Evolutionary conservation across 2,888 invertebrate genomes (phyloP), one percentile per base, ranked within the genome.

Genomic region (Perithous albicinctus): DNA sequence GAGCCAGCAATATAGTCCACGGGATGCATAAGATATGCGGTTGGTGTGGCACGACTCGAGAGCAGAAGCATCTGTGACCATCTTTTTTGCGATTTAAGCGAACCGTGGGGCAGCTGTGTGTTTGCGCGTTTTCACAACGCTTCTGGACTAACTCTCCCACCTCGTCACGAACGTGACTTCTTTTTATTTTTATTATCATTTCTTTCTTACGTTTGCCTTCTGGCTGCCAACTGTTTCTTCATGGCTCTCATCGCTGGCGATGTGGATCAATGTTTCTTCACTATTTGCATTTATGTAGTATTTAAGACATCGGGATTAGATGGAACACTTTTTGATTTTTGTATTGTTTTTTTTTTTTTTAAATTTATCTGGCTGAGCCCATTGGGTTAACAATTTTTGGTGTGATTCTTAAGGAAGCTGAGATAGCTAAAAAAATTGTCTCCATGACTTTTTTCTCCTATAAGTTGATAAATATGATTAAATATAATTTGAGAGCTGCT

Each of bases 21-120:
- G 23, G 29, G 73, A 51, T 56, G 61, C 61, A 61, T 63, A 73
- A 73, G 23, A 41, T 75, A 75, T 75, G 54, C 66, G 56, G 51
- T 66, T 32, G 56, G 51, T 35, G 35, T 29, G 73, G 73, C 61
- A 61, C 61, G 63, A 51, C 29, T 67, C 67, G 15, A n/a, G n/a
- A n/a, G n/a, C n/a, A n/a, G n/a, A n/a, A 12, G 41, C 56, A 54
- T 69, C 38, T 54, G 69, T 54, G 51, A 23, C 54, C 69, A 38
- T 54, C 23, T 32, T 35, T 61, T n/a, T 61, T 26, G 10, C 61
- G 61, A 61, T 61, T 61, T 61, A 35, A 8, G 35, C 18, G 20
- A 61, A 61, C 29, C 35, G 3, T 7, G 35, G 35, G 35, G 35
- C 61, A 61, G 29, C 35, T 61, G 61, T 67, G 61, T 67, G 18